These are phyloP conservation scores for Caenorhabditis becei DNA, from an alignment of 2,888 invertebrate genomes.

Conservation along the genomic window DNA sequence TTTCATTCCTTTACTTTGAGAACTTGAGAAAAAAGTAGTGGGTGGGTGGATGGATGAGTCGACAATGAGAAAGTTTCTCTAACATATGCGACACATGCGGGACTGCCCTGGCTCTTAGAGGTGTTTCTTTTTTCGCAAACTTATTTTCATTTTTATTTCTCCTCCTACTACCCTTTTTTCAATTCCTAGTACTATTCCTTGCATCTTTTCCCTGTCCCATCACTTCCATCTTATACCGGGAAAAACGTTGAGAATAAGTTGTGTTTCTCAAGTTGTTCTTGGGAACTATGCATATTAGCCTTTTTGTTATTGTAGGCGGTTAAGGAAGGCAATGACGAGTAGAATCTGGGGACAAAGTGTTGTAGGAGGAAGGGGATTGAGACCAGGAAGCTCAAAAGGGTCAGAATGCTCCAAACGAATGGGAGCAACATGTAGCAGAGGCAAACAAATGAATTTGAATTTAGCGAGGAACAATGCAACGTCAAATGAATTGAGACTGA, in stretches of 20 bases:
- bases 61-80: conserved; percentile 19
- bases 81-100: conserved; percentile 18
- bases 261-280: conserved; percentile 1
- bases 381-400: conserved; percentile 24
- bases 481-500: conserved; percentile 21
- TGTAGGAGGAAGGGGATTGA: background rate
- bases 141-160: background rate
- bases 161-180: conserved; percentile 1
- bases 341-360: conserved; percentile 6
- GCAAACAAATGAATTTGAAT: conserved; percentile 36
- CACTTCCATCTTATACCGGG: background rate
- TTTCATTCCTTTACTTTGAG: conserved; percentile 13
- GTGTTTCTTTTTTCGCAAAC: conserved; percentile 4
- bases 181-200: background rate
- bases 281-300: background rate
- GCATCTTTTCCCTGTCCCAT: too few species aligned
- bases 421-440: conserved; percentile 9
- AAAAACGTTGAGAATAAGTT: background rate
- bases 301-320: background rate
- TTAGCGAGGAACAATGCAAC: conserved; percentile 25
- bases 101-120: background rate
- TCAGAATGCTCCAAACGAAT: too few species aligned
- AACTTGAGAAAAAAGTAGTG: background rate
- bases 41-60: conserved; percentile 36
- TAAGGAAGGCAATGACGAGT: background rate